Conservation (phyloP, 2,888 invertebrate genomes). For the Dynastes maya region DNA sequence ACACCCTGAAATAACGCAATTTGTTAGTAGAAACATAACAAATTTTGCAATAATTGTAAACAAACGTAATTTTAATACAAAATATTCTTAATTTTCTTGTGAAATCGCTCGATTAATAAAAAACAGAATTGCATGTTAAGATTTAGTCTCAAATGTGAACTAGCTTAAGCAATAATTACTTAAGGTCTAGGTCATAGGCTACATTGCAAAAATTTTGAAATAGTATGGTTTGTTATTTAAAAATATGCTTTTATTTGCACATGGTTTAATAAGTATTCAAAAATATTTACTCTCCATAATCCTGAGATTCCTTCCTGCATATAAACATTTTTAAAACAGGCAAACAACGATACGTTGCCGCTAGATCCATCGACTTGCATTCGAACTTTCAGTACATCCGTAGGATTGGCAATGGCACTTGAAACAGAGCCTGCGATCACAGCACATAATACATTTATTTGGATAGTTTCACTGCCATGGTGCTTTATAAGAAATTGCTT, state of each 20-base stretch:
- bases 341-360: constrained; percentile 74
- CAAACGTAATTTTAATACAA: not conserved
- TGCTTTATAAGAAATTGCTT: constrained; percentile 80
- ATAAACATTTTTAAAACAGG: constrained; percentile 89
- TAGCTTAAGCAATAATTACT: too few species aligned
- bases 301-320: constrained; percentile 87
- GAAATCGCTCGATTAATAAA: too few species aligned
- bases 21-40: not conserved
- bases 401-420: constrained; percentile 96
- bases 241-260: too few species aligned
- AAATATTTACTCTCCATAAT: constrained; percentile 82
- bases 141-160: too few species aligned
- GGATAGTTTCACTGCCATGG: constrained; percentile 73
- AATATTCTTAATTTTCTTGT: too few species aligned
- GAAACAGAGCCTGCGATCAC: constrained; percentile 90
- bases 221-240: too few species aligned
- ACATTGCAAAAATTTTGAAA: too few species aligned
- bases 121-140: too few species aligned
- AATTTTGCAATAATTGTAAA: not conserved
- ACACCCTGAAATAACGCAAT: constrained; percentile 79
- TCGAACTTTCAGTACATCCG: constrained; percentile 95
- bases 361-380: constrained; percentile 86
- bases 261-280: too few species aligned
- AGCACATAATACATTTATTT: constrained; percentile 86
- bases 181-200: too few species aligned